Evolutionary conservation across 2,888 invertebrate genomes (phyloP), one percentile per base, ranked within the genome.

Genomic region (Dasysyrphus albostriatus): DNA sequence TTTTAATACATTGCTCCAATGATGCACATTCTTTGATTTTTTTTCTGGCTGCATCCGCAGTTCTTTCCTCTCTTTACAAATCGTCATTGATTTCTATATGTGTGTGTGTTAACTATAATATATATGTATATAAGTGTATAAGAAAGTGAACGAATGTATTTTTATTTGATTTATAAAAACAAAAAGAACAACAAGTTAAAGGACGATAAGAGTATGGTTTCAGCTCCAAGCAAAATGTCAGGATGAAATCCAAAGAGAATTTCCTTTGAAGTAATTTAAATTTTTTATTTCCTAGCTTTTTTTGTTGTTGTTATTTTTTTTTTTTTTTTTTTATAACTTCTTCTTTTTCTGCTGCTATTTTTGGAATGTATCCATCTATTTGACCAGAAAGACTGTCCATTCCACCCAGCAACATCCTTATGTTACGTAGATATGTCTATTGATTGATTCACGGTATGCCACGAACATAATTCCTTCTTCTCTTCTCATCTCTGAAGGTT

Each of bases 191-290:
- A 42, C 49, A 54, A 39, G 32, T 61, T 61, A 74, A n/a, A 16
- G 19, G 10, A 54, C 51, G 29, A 37, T 58, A 49, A 63, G 29
- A 63, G 16, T 24, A 24, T 32, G 29, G 63, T 67, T 24, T 12
- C 14, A 59, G 19, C 47, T 14, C 54, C 73, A 42, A 77, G 54
- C 65, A 77, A 67, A 24, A 77, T 73, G 77, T 73, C 82, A 81
- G 85, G 67, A 85, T 19, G 69, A 73, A 85, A 82, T 82, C 77
- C 81, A 85, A 77, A 32, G 61, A 69, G 81, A 77, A 69, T 73
- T 51, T 82, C 69, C 77, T 82, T 75, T 77, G 73, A 73, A 74
- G 81, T 72, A 77, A 85, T 85, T 85, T 81, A 85, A 76, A 82
- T 67, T 85, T 24, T 85, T 67, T 85, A 77, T 77, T 76, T 76